Base-by-base conservation (phyloP, 2,113 vertebrate genomes). In the Poicephalus meyeri region DNA sequence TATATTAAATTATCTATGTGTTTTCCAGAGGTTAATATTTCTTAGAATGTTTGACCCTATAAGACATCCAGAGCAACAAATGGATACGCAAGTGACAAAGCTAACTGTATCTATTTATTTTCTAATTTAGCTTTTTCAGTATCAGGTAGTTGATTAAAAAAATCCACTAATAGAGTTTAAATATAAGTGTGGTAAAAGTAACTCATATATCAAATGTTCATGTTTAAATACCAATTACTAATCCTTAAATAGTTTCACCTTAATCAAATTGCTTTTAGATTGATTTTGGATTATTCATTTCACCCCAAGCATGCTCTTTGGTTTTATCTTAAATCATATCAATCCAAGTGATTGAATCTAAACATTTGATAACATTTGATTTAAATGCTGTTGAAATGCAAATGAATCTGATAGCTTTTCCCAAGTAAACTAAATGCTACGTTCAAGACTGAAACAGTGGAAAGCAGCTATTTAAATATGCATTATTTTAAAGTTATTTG, bases 261-360 rank as follows among this genome's bases (percentile, higher is more conserved):
- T 95, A 84, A 95, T 86, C 29, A 92, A 37, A 84, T 39, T 89
- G 42, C 17, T 71, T 89, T 91, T 78, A 91, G 60, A 91, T 89
- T 92, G 76, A 71, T 71, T 86, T 89, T 42, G 10, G 37, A 83
- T 80, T 80, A 53, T 68, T 89, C 25, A 31, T 52, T 95, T 93
- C 35, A 76, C 6, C 17, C 16, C 23, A 81, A 71, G 20, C 42
- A 76, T n/a, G 16, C 28, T 89, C 31, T 63, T 85, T 77, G 9
- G 0, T 25, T 83, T 86, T 49, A 44, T 83, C 90, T 35, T 78
- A 88, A 81, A 81, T 86, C 47, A n/a, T 49, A 13, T 55, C 74
- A 80, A 93, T 76, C 29, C 42, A 79, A 95, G 35, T 81, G 46
- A 84, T 20, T 87, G 31, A 92, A 87, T 79, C 9, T 24, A 85